Evolutionary conservation across 2,888 invertebrate species (phyloP), one percentile per base, ranked within the genome.

Genomic region (Polymixis lichenea): DNA sequence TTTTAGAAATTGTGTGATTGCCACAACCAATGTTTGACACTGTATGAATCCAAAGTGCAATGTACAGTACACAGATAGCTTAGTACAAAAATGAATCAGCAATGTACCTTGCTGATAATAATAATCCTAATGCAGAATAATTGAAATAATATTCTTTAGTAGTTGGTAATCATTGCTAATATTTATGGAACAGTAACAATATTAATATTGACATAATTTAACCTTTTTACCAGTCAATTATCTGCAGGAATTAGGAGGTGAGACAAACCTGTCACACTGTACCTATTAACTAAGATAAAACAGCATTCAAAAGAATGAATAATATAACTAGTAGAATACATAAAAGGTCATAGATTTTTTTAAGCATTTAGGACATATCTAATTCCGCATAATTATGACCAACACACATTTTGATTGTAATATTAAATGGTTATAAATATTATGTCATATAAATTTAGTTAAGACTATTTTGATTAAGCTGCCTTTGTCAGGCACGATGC

Each of bases 41-140:
- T 58, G 5, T 43, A 11, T 53, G n/a, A 72, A 72, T 72, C 55
- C n/a, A 72, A 72, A 72, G 28, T 72, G 32, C 73, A 71, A 69
- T 25, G 32, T 43, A 19, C 28, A 70, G 22, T n/a, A 62, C 38
- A 28, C 22, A n/a, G 25, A 38, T 75, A 25, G 55, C 43, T 22
- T 28, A 22, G 22, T 8, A n/a, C n/a, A 32, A 25, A 19, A 72
- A 62, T 71, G 55, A 38, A 62, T 77, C 55, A 80, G 3, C 8
- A 55, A 19, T 9, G 11, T 55, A 51, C 1, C 0, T 11, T 61
- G 28, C 55, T 62, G 72, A 79, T 79, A 61, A 28, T n/a, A 15
- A 38, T 80, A 62, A 77, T 72, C 49, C n/a, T 3, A 15, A n/a
- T 9, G 17, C 22, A 46, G n/a, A 66, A 32, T 32, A 32, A 22